Evolutionary conservation across 2,888 invertebrate genomes (phyloP).

Genomic region (Zelleria hepariella): DNA sequence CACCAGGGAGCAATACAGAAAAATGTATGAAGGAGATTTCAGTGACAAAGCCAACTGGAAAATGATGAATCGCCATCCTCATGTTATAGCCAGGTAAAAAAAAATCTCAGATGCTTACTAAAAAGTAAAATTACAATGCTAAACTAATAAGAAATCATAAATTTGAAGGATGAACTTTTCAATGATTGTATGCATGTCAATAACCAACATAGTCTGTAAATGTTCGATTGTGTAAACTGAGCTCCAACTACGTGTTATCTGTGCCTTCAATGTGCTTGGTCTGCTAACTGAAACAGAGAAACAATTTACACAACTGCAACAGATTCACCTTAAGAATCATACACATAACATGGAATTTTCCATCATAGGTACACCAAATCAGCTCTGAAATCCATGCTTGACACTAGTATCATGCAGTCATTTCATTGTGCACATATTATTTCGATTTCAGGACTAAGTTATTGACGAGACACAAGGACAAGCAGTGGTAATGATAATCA

Average conservation of each 20-base stretch:
- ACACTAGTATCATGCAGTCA: conserved; percentile 38
- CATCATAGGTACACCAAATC: background rate
- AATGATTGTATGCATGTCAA: background rate
- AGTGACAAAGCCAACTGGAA: conserved; percentile 58
- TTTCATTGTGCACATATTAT: conserved; percentile 63
- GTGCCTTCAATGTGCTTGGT: conserved; percentile 2
- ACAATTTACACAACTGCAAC: background rate
- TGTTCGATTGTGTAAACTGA: background rate
- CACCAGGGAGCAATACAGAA: conserved; percentile 57
- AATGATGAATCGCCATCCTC: conserved; percentile 57
- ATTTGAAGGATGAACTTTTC: background rate
- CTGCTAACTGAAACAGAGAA: background rate
- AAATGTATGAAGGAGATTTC: conserved; percentile 62
- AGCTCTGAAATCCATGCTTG: conserved; percentile 11
- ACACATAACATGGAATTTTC: background rate
- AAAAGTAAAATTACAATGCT: too few relatives aligned
- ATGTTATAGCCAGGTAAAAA: conserved; percentile 74
- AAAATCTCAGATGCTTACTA: background rate
- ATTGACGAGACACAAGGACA: conserved; percentile 87
- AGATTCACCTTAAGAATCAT: background rate
- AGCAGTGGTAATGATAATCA: conserved; percentile 79
- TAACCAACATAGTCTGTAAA: background rate
- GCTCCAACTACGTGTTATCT: background rate
- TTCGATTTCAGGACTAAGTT: conserved; percentile 88
- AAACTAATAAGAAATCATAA: background rate